Evolutionary conservation across 2,888 invertebrate species (phyloP).

Genomic region (Lepidonotus clava): DNA sequence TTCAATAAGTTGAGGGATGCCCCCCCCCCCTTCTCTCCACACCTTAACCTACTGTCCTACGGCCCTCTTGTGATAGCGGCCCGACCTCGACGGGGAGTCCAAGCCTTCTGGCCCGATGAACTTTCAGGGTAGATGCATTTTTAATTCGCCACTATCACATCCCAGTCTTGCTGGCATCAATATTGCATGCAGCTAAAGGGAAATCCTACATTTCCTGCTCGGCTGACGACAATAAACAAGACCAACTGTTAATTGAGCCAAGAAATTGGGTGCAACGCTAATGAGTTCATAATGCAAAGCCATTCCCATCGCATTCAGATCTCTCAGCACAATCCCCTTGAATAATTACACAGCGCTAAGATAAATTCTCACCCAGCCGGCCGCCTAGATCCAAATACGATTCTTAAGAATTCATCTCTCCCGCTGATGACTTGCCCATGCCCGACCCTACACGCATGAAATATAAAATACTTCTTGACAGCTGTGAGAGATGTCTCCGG

Average conservation of each 20-base stretch:
- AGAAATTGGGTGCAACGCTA: slow-evolving; percentile 9
- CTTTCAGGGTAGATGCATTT: slow-evolving; percentile 22
- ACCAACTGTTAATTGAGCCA: slow-evolving; percentile 16
- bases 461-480: background rate
- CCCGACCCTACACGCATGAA: background rate
- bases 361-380: background rate
- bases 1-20: background rate
- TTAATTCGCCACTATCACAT: slow-evolving; percentile 8
- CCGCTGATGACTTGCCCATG: background rate
- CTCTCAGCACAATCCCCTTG: background rate
- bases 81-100: too few species aligned
- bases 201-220: background rate
- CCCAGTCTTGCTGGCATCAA: background rate
- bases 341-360: slow-evolving; percentile 13
- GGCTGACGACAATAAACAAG: slow-evolving; percentile 3
- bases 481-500: background rate
- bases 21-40: too few species aligned
- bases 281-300: slow-evolving; percentile 17
- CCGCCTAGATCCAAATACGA: slow-evolving; percentile 8
- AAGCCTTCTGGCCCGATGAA: background rate
- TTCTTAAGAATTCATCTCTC: slow-evolving; percentile 14
- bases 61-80: too few species aligned
- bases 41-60: too few species aligned
- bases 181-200: background rate
- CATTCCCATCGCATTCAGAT: slow-evolving; percentile 20